Base-by-base conservation (phyloP, 2,797 vertebrate species). In the Caiman crocodilus region DNA sequence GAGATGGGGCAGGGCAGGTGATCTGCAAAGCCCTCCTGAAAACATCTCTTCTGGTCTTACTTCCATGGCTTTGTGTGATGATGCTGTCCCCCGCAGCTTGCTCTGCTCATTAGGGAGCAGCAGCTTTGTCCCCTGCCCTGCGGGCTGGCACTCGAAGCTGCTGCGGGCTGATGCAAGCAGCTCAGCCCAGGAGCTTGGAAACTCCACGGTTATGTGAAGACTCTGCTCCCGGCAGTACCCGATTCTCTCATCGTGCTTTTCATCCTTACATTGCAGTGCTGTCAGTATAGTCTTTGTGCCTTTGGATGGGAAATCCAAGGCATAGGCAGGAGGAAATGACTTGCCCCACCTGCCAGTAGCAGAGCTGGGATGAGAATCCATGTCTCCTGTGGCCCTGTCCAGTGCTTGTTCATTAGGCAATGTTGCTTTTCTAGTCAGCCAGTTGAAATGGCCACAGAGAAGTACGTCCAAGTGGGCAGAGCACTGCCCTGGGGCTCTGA, bases 21-120 rank as follows among this genome's bases (percentile, higher is more conserved):
- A 28, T 17, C n/a, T 73, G 59, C 59, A 94, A 77, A 58, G 83
- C 81, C 85, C 88, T 80, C 80, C 80, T 78, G 77, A 81, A 87
- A 94, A 76, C 12, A 23, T 30, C 56, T 87, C 79, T 84, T 57
- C 30, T 35, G 77, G 89, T 69, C 76, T 35, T 77, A 6, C 90
- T 89, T 59, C 59, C 74, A 69, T 75, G 30, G 5, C 35, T 89
- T 65, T 59, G 79, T 65, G 88, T 87, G 30, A 86, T 20, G 35
- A 59, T 35, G 17, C 69, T 82, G 90, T 92, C 90, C 79, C 59
- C 14, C n/a, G 23, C 9, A 78, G 25, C 56, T 21, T 11, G 7
- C 76, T 35, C 42, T 64, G n/a, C 78, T 95, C 86, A 96, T 94
- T 92, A 91, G 79, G 94, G 42, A 76, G 0, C n/a, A 91, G 63